Base-by-base conservation (phyloP, 2,797 vertebrate genomes). In the Paratrypauchen microcephalus region DNA sequence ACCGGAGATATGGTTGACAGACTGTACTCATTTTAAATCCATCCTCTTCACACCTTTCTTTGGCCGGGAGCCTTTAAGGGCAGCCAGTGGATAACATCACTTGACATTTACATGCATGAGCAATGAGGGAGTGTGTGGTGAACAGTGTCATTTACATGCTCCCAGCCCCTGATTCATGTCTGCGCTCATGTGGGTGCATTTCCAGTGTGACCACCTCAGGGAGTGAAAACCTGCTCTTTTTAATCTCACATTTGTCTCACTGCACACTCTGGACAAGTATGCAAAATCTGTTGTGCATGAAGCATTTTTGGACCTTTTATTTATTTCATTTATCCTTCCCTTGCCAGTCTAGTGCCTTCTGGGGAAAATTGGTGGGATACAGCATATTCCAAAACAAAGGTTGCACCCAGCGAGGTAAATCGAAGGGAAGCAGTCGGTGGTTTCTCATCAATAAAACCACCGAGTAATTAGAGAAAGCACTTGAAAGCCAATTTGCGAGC, bases 401-500 rank as follows among this genome's bases (percentile, higher is more conserved):
- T 65, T 65, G 74, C 54, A 72, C 74, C 74, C 67, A n/a, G 71
- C 7, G 69, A 89, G 79, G 83, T 84, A 85, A 84, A 87, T 85
- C 64, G 77, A 86, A 87, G 77, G 80, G 79, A 87, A 84, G 74
- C 87, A 87, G 83, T 77, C 78, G 69, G 86, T 81, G 87, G 88
- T 84, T 90, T 83, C 76, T 81, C 90, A 89, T 92, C 89, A 91
- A 90, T 89, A 89, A 91, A 90, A 87, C 86, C 86, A 86, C 88
- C 82, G 80, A 85, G 86, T 90, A 92, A 92, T 92, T 91, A 90
- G 88, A 87, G 85, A 87, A 89, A 89, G 86, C 87, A 85, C 86
- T 92, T 89, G 88, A 92, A 92, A 91, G 89, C 85, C 86, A 91
- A 92, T 92, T 92, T 92, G 87, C 73, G 8, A 83, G 84, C 85